phyloP scores from a whole-genome alignment of 2,888 invertebrate genomes.

The Plemyria rubiginata region DNA sequence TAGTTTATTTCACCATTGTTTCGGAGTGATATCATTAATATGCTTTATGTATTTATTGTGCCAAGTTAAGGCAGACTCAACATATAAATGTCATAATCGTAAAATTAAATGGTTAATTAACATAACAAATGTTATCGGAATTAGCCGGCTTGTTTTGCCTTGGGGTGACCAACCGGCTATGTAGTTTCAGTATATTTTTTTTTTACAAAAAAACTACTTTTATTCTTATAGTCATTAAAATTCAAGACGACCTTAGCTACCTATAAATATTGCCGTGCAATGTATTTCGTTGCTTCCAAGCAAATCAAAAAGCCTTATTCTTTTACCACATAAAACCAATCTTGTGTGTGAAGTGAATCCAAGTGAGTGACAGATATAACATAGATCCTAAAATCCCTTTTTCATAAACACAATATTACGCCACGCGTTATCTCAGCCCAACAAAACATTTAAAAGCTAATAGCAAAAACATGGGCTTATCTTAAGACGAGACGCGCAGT shows the following conservation, averaged over 20 bases:
- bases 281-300: background rate
- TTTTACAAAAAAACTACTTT: background rate
- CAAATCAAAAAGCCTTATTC: no score
- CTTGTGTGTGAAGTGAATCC: slow-evolving; percentile 1
- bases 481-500: slow-evolving; percentile 57
- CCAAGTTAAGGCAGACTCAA: slow-evolving; percentile 37
- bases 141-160: slow-evolving; percentile 24
- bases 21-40: slow-evolving; percentile 37
- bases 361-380: slow-evolving; percentile 10
- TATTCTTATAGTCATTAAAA: no score
- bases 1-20: slow-evolving; percentile 19
- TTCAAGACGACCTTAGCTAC: background rate
- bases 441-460: slow-evolving; percentile 50
- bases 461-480: slow-evolving; percentile 56
- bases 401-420: slow-evolving; percentile 13
- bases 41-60: slow-evolving; percentile 47
- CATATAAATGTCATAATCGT: slow-evolving; percentile 51
- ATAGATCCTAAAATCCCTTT: background rate
- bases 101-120: slow-evolving; percentile 50
- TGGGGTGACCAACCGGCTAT: slow-evolving; percentile 33
- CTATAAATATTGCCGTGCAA: background rate
- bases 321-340: background rate
- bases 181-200: slow-evolving; percentile 2
- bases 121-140: slow-evolving; percentile 41
- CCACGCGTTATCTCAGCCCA: slow-evolving; percentile 27